Evolutionary conservation across 2,113 vertebrate genomes (phyloP).

Genomic region (Anthoscopus minutus): DNA sequence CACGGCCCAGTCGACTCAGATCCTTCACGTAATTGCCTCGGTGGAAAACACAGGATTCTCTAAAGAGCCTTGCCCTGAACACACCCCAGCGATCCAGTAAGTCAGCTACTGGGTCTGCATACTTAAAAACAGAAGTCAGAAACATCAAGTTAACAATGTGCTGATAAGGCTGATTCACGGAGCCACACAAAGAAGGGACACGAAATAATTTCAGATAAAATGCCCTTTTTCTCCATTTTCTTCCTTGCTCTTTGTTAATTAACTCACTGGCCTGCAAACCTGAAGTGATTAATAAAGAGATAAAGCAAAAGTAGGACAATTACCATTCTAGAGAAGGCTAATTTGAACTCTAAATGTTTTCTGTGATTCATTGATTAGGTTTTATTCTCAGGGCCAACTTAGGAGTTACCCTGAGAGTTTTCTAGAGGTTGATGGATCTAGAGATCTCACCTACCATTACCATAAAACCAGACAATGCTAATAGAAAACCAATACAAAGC

Average conservation of each 20-base stretch:
- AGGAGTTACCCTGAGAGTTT: not conserved
- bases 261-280: not conserved
- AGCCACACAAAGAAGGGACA: not conserved
- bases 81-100: slow-evolving; percentile 95
- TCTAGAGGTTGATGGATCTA: not conserved
- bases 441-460: not conserved
- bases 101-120: slow-evolving; percentile 95
- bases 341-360: not conserved
- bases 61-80: slow-evolving; percentile 91
- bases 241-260: not conserved
- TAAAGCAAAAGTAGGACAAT: not conserved
- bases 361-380: not conserved
- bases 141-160: not conserved
- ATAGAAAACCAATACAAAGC: not conserved
- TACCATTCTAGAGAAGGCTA: not conserved
- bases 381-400: not conserved
- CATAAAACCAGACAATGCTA: not conserved
- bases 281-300: not conserved
- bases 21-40: slow-evolving; percentile 98
- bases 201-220: not conserved
- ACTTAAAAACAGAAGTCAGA: slow-evolving; percentile 69
- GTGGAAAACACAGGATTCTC: slow-evolving; percentile 98
- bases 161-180: not conserved
- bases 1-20: slow-evolving; percentile 91
- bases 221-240: not conserved